Base-by-base conservation (phyloP, 1,140 invertebrate species). In the Drosophila micromelanica region DNA sequence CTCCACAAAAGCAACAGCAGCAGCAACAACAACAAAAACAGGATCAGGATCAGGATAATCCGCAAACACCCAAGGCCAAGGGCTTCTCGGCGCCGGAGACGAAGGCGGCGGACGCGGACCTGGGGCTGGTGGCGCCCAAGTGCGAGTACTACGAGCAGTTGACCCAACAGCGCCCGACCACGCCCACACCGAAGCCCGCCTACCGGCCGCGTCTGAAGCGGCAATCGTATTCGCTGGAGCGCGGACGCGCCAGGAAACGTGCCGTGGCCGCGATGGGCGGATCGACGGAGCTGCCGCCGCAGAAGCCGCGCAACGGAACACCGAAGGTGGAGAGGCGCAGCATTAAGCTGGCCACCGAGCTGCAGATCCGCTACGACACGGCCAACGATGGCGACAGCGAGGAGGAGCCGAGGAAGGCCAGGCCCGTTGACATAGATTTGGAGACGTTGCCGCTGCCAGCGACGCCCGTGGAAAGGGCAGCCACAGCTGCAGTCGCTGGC, bases 41-140 rank as follows among this genome's bases (percentile, higher is more conserved):
- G n/a, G 13, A 20, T 1, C 20, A 35, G 32, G 7, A 1, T 8
- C 6, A 35, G 32, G 20, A 23, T 23, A 23, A 23, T 23, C 20
- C 20, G 20, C 20, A 2, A 23, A 3, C 9, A 37, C 86, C 90
- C 0, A 7, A 62, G 2, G 42, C 67, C 3, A 87, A 73, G n/a
- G 90, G 90, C 3, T 91, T 91, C 43, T 90, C 86, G 0, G 90
- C 90, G 3, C 90, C 90, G 2, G 90, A 91, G 42, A 91, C 90
- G 3, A 90, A 86, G 7, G 90, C 90, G 15, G 90, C 90, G 0
- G 90, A 91, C 30, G 75, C 78, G 6, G 80, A 91, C 38, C 45
- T 91, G 20, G 90, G 90, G 2, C 43, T 91, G 17, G 90, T 91
- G 11, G 90, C 89, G 5, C 90, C 90, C 5, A 76, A 67, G 8